phyloP scores from a whole-genome alignment of 2,888 invertebrate species.

The Mylabris sibirica region DNA sequence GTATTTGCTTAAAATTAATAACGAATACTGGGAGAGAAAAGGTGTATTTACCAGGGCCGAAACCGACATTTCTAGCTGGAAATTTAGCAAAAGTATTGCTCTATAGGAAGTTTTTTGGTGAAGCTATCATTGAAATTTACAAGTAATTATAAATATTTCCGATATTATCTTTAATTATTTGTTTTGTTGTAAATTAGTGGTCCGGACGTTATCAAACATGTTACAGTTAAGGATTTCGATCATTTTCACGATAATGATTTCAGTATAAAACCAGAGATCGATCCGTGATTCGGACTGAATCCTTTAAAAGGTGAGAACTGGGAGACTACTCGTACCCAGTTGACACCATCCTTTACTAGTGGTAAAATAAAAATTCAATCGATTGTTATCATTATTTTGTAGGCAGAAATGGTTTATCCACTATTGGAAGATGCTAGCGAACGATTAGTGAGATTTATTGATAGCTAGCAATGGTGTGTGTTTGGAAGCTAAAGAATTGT shows the following conservation, averaged over 20 bases:
- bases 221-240: slow-evolving; percentile 54
- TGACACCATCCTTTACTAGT: slow-evolving; percentile 63
- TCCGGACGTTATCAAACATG: slow-evolving; percentile 52
- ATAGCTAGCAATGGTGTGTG: slow-evolving; percentile 47
- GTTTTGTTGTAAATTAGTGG: slow-evolving; percentile 41
- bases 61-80: slow-evolving; percentile 34
- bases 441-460: slow-evolving; percentile 58
- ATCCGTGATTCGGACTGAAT: slow-evolving; percentile 62
- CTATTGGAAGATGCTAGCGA: slow-evolving; percentile 60
- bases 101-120: slow-evolving; percentile 43
- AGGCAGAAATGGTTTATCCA: slow-evolving; percentile 63
- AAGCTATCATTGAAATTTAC: slow-evolving; percentile 48
- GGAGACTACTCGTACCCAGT: slow-evolving; percentile 61
- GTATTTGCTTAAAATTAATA: slow-evolving; percentile 21
- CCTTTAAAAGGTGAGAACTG: slow-evolving; percentile 62
- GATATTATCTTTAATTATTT: slow-evolving; percentile 36
- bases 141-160: slow-evolving; percentile 36
- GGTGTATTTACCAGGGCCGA: slow-evolving; percentile 44
- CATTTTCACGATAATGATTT: slow-evolving; percentile 57
- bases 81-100: slow-evolving; percentile 46
- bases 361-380: slow-evolving; percentile 55
- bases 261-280: slow-evolving; percentile 56
- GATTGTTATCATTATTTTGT: slow-evolving; percentile 26
- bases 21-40: slow-evolving; percentile 41
- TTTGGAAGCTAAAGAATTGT: slow-evolving; percentile 58